Base-by-base conservation (phyloP, 1,140 invertebrate species). In the Charaxes varanes region DNA sequence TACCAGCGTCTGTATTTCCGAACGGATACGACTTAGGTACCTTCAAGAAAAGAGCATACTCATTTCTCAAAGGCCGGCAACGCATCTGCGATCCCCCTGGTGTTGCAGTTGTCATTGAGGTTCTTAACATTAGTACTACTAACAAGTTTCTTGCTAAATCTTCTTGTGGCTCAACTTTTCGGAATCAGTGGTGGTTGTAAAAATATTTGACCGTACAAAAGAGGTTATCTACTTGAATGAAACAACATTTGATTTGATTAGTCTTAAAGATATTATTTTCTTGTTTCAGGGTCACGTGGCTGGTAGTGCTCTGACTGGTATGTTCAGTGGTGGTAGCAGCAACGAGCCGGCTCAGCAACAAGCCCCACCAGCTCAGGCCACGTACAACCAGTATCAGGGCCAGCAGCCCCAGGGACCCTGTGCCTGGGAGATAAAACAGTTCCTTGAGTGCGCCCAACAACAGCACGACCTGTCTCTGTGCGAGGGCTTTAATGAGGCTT, bases 401-500 rank as follows among this genome's bases (percentile, higher is more conserved):
- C 86, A 86, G 51, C 78, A 89, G 26, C 86, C 87, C 1, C 83
- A 86, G 27, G 92, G 92, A 5, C 88, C 92, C 2, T 96, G 94
- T 66, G 88, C 91, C n/a, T 96, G 91, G 90, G 95, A 97, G 82
- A 88, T 96, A 21, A 92, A 93, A 58, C 94, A 96, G 69, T 97
- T 97, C 83, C 79, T 97, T 8, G 89, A 95, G 51, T 97, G 95
- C 69, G 94, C 94, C 28, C 89, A 94, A 62, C 90, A 90, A 24
- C 94, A 96, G 63, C 87, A 88, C 16, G 95, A 97, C 74, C 72
- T 97, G 4, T 88, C 89, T 2, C 87, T 97, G 1, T 97, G 96
- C 67, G 91, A 96, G 60, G 95, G 95, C 26, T 97, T 97, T 79
- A 97, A 97, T 73, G 94, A 97, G 81, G 95, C 94, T 37, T 86